Evolutionary conservation across 2,797 vertebrate species (phyloP).

Genomic region (Phataginus tricuspis): DNA sequence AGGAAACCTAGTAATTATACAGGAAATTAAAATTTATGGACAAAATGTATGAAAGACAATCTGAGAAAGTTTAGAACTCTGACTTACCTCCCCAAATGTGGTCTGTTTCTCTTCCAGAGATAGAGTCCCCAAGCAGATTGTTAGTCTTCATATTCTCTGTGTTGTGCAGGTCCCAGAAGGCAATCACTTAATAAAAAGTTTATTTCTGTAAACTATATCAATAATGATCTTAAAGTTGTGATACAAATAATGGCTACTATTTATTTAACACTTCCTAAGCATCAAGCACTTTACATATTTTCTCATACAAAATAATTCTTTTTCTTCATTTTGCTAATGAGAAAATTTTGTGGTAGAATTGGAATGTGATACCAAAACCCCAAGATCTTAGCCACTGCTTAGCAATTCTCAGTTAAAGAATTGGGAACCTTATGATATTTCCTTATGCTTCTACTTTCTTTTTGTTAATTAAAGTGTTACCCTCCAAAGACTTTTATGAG

Average conservation of each 20-base stretch:
- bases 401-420: neutral
- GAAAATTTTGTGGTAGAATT: conserved; percentile 12
- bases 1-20: neutral
- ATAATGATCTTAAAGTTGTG: neutral
- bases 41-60: neutral
- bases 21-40: neutral
- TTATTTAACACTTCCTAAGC: neutral
- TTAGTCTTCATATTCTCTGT: conserved; percentile 51
- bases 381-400: neutral
- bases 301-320: neutral
- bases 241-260: neutral
- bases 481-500: neutral
- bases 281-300: neutral
- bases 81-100: neutral
- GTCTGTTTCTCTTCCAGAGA: conserved; percentile 44
- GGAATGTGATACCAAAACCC: neutral
- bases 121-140: conserved; percentile 45
- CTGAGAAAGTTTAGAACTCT: neutral
- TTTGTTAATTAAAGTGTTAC: conserved; percentile 28
- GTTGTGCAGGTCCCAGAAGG: conserved; percentile 37
- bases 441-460: neutral
- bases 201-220: neutral
- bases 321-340: neutral
- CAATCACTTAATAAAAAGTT: conserved; percentile 45
- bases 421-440: neutral